Base-by-base conservation (phyloP, 2,113 vertebrate species). In the Chaetura pelagica region DNA sequence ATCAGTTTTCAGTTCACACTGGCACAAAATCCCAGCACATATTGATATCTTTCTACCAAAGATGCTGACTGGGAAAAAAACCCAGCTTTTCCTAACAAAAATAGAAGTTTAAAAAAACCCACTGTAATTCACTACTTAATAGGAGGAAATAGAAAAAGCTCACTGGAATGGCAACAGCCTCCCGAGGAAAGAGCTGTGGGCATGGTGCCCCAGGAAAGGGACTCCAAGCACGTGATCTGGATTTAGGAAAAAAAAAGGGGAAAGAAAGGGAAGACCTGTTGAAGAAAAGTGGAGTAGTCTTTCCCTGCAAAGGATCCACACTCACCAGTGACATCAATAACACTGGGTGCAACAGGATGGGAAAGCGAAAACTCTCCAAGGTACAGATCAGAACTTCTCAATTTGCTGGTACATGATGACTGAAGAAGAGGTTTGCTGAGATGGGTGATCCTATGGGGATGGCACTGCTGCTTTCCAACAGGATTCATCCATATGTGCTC, bases 281-380 rank as follows among this genome's bases (percentile, higher is more conserved):
- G 1, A 48, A 24, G 12, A 42, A 18, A 80, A 66, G 48, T 22
- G 14, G n/a, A 80, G 9, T 26, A 55, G 7, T 1, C 14, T 11
- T 11, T 54, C 26, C 54, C 54, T 17, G 18, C 14, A 13, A 20
- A 34, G n/a, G 29, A 40, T 48, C n/a, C 34, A 49, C 30, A 22
- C 29, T 23, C 34, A 86, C 17, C 6, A 2, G 52, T 8, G 24
- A 29, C 46, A 61, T 21, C 20, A 23, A 67, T 48, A 9, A 17
- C 1, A 0, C 48, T 27, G 0, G 0, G 24, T 34, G n/a, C 24
- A 68, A 61, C 6, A 9, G 54, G 26, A 49, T 27, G 12, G 12
- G 40, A 68, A 61, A 26, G 17, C 34, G 30, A 30, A 30, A 71
- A 26, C 42, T 58, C 46, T 21, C 23, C 0, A 0, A 64, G 29